These are phyloP conservation scores for Peromyscus nudipes DNA, from an alignment of 2,797 vertebrate species.

Conservation along the genomic window DNA sequence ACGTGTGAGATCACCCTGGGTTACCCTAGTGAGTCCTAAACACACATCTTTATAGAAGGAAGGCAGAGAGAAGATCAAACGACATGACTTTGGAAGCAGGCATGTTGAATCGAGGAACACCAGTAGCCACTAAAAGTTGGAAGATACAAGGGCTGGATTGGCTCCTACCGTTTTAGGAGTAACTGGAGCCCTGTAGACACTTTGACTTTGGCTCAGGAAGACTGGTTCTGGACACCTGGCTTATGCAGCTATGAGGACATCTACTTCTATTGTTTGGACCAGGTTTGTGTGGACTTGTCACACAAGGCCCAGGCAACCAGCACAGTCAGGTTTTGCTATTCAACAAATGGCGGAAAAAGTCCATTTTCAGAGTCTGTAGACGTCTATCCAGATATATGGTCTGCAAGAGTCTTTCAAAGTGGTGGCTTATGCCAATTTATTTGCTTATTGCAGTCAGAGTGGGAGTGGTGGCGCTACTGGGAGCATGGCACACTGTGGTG, in stretches of 20 bases:
- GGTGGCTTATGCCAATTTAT: neutral
- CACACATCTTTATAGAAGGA: neutral
- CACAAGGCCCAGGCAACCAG: neutral
- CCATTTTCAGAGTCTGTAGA: neutral
- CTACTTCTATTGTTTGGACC: slow-evolving; percentile 5
- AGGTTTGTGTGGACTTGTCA: neutral
- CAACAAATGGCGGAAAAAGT: neutral
- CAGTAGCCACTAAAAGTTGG: neutral
- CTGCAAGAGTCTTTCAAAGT: slow-evolving; percentile 8
- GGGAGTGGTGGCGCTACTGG: neutral
- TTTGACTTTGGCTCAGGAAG: neutral
- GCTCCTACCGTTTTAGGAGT: neutral
- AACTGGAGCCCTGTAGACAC: neutral
- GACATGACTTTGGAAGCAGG: neutral
- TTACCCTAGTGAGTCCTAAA: neutral
- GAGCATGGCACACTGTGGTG: neutral
- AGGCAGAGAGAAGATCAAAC: neutral
- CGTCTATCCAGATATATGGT: neutral
- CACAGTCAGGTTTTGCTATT: slow-evolving; percentile 26
- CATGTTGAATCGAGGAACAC: neutral
- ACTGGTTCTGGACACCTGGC: neutral
- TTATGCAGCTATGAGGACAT: neutral
- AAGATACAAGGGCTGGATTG: neutral
- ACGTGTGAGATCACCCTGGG: neutral
- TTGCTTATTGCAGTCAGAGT: neutral